These are phyloP conservation scores for Argyresthia albistria DNA, from an alignment of 2,888 invertebrate species.

Conservation along the genomic window DNA sequence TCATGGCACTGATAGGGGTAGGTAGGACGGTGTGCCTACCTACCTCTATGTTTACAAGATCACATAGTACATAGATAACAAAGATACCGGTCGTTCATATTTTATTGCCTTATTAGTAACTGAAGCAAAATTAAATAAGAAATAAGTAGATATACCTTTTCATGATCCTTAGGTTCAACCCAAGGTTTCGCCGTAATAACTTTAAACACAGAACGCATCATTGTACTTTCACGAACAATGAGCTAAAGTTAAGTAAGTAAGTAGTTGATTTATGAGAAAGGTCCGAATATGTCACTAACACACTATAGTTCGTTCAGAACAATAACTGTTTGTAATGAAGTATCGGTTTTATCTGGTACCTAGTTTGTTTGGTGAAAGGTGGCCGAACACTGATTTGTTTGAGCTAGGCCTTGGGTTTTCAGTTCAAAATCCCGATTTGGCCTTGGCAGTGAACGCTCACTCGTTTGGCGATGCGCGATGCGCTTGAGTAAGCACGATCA, in stretches of 20 bases:
- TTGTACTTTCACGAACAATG: slow-evolving; percentile 29
- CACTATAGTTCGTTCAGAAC: too few relatives aligned
- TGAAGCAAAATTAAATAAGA: too few relatives aligned
- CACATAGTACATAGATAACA: too few relatives aligned
- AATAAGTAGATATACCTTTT: slow-evolving; percentile 30
- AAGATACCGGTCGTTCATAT: too few relatives aligned
- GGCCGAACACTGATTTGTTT: slow-evolving; percentile 23
- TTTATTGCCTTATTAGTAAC: too few relatives aligned
- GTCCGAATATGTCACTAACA: slow-evolving; percentile 3
- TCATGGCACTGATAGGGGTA: too few relatives aligned
- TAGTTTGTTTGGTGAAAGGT: slow-evolving; percentile 26
- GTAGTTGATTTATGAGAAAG: slow-evolving; percentile 11
- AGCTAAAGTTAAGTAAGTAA: too few relatives aligned
- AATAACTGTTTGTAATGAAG: background rate
- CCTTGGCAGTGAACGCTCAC: slow-evolving; percentile 69
- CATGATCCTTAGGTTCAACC: slow-evolving; percentile 41
- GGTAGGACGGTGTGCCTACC: too few relatives aligned
- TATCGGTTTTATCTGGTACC: background rate
- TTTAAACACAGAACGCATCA: slow-evolving; percentile 50
- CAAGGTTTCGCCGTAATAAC: slow-evolving; percentile 54
- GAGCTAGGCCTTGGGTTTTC: slow-evolving; percentile 17
- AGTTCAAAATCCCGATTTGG: slow-evolving; percentile 34
- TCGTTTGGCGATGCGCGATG: slow-evolving; percentile 39
- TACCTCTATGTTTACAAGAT: too few relatives aligned
- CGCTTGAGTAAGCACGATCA: slow-evolving; percentile 38